Evolutionary conservation across 2,113 vertebrate genomes (phyloP).

Genomic region (Myrmecophaga tridactyla): DNA sequence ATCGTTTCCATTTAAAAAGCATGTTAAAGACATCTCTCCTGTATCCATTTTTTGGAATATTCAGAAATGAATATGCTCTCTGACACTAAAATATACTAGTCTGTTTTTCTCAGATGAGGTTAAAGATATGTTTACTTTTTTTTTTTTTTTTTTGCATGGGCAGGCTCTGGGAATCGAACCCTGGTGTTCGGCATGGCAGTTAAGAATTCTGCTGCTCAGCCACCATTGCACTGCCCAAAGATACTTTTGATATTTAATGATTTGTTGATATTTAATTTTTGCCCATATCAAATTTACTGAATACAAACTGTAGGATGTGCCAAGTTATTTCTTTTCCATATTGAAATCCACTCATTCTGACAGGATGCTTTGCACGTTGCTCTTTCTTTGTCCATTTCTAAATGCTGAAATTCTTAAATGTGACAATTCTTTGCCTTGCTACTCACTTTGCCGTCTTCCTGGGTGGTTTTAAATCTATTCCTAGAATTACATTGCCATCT

Average conservation of each 20-base stretch:
- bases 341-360: neutral
- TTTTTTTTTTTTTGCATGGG: too few species aligned
- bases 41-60: neutral
- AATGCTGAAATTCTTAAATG: neutral
- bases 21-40: slow-evolving; percentile 8
- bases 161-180: too few species aligned
- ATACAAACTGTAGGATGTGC: neutral
- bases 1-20: neutral
- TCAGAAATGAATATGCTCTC: neutral
- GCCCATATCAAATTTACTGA: neutral
- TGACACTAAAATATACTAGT: neutral
- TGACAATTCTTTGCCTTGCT: neutral
- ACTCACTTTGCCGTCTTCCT: neutral
- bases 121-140: too few species aligned
- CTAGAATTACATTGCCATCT: neutral
- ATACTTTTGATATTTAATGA: neutral
- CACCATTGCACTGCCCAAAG: too few species aligned
- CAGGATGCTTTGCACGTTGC: neutral
- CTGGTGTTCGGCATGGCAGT: too few species aligned
- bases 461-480: neutral
- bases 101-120: neutral
- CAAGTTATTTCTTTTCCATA: neutral
- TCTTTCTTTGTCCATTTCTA: neutral
- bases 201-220: too few species aligned
- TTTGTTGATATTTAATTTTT: slow-evolving; percentile 5